phyloP scores from a whole-genome alignment of 2,888 invertebrate genomes.

The Euclidia mi region DNA sequence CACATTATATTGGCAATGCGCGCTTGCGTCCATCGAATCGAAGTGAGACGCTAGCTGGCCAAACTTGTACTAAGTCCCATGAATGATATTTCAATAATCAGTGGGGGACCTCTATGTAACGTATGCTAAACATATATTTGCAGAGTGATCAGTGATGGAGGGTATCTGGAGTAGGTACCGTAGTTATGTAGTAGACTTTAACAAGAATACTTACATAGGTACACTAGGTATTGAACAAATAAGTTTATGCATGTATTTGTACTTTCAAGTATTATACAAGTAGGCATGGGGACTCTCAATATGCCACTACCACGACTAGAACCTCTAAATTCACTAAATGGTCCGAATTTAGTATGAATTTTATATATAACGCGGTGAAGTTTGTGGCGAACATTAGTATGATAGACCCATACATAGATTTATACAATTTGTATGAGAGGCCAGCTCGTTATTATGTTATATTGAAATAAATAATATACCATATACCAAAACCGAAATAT shows the following conservation, averaged over 20 bases:
- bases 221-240: conserved; percentile 61
- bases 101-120: conserved; percentile 6
- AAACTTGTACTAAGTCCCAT: too few species aligned
- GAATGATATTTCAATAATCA: too few species aligned
- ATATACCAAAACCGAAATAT: conserved; percentile 78
- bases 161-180: conserved; percentile 6
- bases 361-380: conserved; percentile 57
- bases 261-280: conserved; percentile 72
- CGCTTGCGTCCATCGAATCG: too few species aligned
- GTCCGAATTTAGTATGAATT: conserved; percentile 77
- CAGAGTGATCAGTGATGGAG: too few species aligned
- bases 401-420: conserved; percentile 53
- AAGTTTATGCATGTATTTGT: conserved; percentile 70
- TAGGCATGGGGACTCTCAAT: conserved; percentile 62
- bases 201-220: conserved; percentile 43
- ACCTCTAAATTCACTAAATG: conserved; percentile 77
- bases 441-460: conserved; percentile 24
- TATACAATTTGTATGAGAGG: conserved; percentile 61
- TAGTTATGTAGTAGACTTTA: conserved; percentile 19
- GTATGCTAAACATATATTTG: conserved; percentile 17
- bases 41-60: too few species aligned
- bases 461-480: conserved; percentile 59
- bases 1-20: too few species aligned
- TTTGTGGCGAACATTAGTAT: conserved; percentile 47
- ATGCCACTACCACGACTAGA: conserved; percentile 70